Evolutionary conservation across 2,888 invertebrate genomes (phyloP).

Genomic region (Ennomos quercinarius): DNA sequence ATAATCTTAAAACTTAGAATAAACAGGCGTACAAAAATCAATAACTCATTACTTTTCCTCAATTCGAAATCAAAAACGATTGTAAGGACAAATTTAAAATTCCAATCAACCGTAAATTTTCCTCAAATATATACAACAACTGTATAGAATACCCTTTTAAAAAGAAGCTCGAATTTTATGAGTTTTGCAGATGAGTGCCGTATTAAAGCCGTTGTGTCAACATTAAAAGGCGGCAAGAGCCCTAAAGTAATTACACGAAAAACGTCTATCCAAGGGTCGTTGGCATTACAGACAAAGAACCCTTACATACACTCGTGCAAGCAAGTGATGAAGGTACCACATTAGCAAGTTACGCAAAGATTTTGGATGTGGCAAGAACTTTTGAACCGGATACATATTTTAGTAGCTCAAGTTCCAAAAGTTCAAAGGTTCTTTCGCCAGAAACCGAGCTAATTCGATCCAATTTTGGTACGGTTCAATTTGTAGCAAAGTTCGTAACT

Average conservation of each 20-base stretch:
- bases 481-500: constrained; percentile 44
- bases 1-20: constrained; percentile 14
- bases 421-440: constrained; percentile 36
- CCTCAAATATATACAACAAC: constrained; percentile 13
- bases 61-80: constrained; percentile 10
- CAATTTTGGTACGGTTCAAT: constrained; percentile 34
- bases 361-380: constrained; percentile 16
- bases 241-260: constrained; percentile 57
- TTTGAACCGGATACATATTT: constrained; percentile 27
- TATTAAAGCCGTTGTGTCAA: constrained; percentile 51
- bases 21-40: constrained; percentile 16
- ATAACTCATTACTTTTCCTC: constrained; percentile 7
- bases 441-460: constrained; percentile 26
- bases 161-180: constrained; percentile 40
- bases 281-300: constrained; percentile 40
- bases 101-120: constrained; percentile 23
- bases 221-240: constrained; percentile 51
- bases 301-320: constrained; percentile 21
- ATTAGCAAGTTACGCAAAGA: constrained; percentile 23
- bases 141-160: constrained; percentile 10
- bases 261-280: constrained; percentile 44
- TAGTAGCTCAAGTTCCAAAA: constrained; percentile 20
- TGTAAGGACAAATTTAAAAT: constrained; percentile 19
- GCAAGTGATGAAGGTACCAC: constrained; percentile 25
- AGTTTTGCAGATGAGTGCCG: constrained; percentile 48